Conservation (phyloP, 2,797 vertebrate genomes). For the Darevskia mixta region DNA sequence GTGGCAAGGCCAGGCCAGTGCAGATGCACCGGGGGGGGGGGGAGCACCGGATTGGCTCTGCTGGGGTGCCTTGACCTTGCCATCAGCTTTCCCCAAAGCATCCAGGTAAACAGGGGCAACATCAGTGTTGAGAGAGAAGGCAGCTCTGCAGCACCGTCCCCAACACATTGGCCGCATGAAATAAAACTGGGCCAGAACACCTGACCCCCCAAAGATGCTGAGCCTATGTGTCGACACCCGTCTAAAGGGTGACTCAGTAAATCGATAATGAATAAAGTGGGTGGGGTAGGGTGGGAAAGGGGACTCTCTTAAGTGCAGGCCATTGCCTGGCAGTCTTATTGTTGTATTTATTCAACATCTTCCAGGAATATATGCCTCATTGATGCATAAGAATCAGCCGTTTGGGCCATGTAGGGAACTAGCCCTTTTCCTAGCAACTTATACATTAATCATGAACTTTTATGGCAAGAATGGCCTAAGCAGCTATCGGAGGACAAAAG, state of each 20-base stretch:
- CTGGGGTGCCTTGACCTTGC: too few relatives aligned
- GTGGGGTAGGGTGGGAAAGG: neutral
- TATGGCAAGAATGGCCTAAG: conserved; percentile 4
- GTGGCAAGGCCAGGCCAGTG: too few relatives aligned
- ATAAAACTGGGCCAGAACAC: neutral
- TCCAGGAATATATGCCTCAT: neutral
- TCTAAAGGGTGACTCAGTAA: conserved; percentile 6
- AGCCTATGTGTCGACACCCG: neutral
- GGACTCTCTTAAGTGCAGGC: neutral
- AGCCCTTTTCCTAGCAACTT: conserved; percentile 16
- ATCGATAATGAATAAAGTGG: conserved; percentile 1
- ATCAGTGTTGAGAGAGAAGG: too few relatives aligned
- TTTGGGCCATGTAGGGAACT: neutral
- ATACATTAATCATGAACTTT: conserved; percentile 36
- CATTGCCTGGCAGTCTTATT: neutral
- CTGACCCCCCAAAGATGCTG: neutral
- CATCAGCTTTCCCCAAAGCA: too few relatives aligned
- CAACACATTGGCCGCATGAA: neutral
- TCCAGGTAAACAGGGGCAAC: too few relatives aligned
- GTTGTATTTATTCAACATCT: conserved; percentile 6
- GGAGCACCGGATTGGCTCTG: too few relatives aligned
- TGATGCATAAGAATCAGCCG: neutral
- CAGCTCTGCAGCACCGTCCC: neutral
- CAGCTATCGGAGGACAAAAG: neutral
- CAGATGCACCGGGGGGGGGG: too few relatives aligned